phyloP scores from a whole-genome alignment of 2,888 invertebrate species.

The Meiosimyza decipiens region DNA sequence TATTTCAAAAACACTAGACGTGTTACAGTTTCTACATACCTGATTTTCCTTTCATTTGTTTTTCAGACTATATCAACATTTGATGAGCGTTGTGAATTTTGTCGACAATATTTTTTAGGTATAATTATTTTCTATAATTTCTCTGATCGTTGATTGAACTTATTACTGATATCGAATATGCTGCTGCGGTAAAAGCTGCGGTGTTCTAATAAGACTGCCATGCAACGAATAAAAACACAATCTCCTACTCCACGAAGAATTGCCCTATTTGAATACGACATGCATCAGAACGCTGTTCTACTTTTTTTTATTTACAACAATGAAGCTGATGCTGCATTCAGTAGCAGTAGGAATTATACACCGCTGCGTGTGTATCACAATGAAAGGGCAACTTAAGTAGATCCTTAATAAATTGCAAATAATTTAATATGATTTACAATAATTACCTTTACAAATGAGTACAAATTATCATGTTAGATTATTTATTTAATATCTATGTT shows the following conservation, averaged over 20 bases:
- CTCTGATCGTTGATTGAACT: too few relatives aligned
- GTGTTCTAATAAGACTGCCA: conserved; percentile 73
- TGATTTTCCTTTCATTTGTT: too few relatives aligned
- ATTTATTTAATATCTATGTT: neutral
- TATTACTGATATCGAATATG: too few relatives aligned
- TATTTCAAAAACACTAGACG: too few relatives aligned
- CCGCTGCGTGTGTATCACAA: conserved; percentile 85
- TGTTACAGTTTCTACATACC: too few relatives aligned
- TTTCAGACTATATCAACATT: too few relatives aligned
- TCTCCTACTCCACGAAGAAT: conserved; percentile 66
- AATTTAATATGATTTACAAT: neutral
- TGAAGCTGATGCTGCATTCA: conserved; percentile 42
- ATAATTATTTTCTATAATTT: too few relatives aligned
- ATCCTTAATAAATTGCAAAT: conserved; percentile 69
- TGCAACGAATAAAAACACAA: conserved; percentile 64
- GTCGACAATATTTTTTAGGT: too few relatives aligned
- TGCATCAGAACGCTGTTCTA: conserved; percentile 76
- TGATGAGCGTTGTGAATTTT: too few relatives aligned
- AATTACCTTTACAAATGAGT: neutral
- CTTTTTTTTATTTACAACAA: too few relatives aligned
- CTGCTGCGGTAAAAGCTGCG: conserved; percentile 81
- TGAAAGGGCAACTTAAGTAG: conserved; percentile 86
- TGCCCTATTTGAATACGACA: conserved; percentile 62
- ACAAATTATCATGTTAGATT: conserved; percentile 16
- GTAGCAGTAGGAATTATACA: conserved; percentile 78